Conservation (phyloP, 2,888 invertebrate species). For the Hyposoter dolosus region DNA sequence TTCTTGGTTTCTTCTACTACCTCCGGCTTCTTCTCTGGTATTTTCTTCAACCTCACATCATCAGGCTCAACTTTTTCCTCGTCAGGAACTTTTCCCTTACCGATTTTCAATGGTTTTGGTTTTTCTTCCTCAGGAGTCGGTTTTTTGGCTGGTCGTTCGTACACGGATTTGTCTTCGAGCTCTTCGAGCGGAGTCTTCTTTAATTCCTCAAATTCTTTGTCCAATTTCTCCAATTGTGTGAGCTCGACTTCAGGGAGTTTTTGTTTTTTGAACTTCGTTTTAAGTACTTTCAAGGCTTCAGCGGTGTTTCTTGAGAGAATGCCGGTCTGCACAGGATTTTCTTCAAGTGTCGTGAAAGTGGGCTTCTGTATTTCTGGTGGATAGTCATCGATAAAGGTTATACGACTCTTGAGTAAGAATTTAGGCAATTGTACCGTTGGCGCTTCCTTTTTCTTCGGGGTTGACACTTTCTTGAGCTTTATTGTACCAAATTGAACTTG, state of each 20-base stretch:
- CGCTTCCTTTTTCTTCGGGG: conserved; percentile 85
- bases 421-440: conserved; percentile 86
- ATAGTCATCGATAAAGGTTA: conserved; percentile 88
- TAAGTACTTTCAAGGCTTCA: conserved; percentile 89
- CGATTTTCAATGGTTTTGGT: conserved; percentile 79
- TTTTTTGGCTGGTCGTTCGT: conserved; percentile 82
- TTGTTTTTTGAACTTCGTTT: conserved; percentile 87
- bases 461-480: conserved; percentile 88
- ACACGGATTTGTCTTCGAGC: conserved; percentile 81
- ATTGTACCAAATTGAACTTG: conserved; percentile 89
- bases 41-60: conserved; percentile 82
- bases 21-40: conserved; percentile 80
- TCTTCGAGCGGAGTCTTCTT: conserved; percentile 83
- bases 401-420: conserved; percentile 90
- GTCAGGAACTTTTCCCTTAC: conserved; percentile 81
- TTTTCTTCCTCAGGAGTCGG: conserved; percentile 78
- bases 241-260: conserved; percentile 87
- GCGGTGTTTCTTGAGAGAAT: conserved; percentile 90
- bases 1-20: conserved; percentile 78
- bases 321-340: conserved; percentile 87
- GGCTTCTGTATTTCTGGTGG: conserved; percentile 87
- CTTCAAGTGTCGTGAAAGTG: conserved; percentile 85
- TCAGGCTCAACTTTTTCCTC: conserved; percentile 78
- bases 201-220: conserved; percentile 85
- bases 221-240: conserved; percentile 87